These are phyloP conservation scores for Rallus crepitans DNA, from an alignment of 2,797 vertebrate genomes.

Conservation along the genomic window DNA sequence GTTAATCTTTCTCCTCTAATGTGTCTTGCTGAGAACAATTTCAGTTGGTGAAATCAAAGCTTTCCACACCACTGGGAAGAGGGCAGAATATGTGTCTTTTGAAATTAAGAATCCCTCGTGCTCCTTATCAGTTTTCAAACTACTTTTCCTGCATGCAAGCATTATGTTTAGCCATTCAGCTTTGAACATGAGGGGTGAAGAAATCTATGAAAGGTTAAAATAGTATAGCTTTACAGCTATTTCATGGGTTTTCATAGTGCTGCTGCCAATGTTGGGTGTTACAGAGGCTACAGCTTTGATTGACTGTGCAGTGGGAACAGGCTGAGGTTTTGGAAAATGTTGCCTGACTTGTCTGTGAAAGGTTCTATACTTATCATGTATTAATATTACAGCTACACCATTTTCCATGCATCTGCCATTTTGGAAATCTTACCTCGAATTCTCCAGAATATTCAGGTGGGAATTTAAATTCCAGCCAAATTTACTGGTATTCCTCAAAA, in stretches of 20 bases:
- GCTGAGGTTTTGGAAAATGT: background rate
- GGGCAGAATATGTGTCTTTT: background rate
- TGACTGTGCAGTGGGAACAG: background rate
- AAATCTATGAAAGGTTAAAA: background rate
- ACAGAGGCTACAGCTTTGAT: background rate
- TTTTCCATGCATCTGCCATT: background rate
- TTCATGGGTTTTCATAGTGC: background rate
- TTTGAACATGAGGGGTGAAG: background rate
- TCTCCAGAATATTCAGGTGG: background rate
- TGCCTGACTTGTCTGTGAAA: background rate
- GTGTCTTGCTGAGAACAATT: background rate
- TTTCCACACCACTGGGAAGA: background rate
- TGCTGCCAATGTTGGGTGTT: background rate
- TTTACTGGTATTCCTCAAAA: background rate
- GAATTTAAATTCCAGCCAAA: background rate
- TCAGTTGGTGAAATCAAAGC: background rate
- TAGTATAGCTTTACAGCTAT: background rate
- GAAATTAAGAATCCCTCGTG: background rate
- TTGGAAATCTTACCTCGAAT: background rate
- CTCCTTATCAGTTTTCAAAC: background rate
- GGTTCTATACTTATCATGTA: background rate
- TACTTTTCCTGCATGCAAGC: background rate
- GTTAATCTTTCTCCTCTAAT: background rate
- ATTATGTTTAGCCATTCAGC: background rate
- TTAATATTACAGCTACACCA: background rate